phyloP scores from a whole-genome alignment of 2,888 invertebrate genomes.

The Cerastoderma edule region DNA sequence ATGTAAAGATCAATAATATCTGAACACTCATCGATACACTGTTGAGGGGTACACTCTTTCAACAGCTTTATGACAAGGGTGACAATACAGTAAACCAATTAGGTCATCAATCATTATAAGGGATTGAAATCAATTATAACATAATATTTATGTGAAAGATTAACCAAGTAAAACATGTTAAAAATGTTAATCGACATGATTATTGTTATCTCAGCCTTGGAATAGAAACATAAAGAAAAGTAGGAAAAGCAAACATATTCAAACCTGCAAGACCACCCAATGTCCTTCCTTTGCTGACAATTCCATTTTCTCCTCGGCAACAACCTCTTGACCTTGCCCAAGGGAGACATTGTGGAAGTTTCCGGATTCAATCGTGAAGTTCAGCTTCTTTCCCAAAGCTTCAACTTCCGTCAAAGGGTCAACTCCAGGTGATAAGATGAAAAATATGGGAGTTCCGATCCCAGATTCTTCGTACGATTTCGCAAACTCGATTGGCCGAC shows the following conservation, averaged over 20 bases:
- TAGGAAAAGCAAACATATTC: slow-evolving; percentile 17
- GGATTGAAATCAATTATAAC: too few species aligned
- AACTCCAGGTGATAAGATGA: slow-evolving; percentile 97
- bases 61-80: too few species aligned
- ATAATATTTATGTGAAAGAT: too few species aligned
- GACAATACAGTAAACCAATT: too few species aligned
- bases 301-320: slow-evolving; percentile 97
- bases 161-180: too few species aligned
- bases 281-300: slow-evolving; percentile 93
- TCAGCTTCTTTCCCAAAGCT: slow-evolving; percentile 91
- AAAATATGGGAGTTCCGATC: slow-evolving; percentile 96
- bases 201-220: too few species aligned
- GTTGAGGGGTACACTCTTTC: too few species aligned
- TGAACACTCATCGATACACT: too few species aligned
- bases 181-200: too few species aligned
- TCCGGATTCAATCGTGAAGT: slow-evolving; percentile 90
- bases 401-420: slow-evolving; percentile 98
- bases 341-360: slow-evolving; percentile 98
- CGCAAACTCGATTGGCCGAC: slow-evolving; percentile 93
- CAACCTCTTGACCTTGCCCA: slow-evolving; percentile 96
- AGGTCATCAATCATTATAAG: too few species aligned
- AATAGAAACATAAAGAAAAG: not conserved
- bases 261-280: slow-evolving; percentile 97
- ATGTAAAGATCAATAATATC: too few species aligned
- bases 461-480: slow-evolving; percentile 97